Evolutionary conservation across 2,113 vertebrate species (phyloP).

Genomic region (Gracilinanus agilis): DNA sequence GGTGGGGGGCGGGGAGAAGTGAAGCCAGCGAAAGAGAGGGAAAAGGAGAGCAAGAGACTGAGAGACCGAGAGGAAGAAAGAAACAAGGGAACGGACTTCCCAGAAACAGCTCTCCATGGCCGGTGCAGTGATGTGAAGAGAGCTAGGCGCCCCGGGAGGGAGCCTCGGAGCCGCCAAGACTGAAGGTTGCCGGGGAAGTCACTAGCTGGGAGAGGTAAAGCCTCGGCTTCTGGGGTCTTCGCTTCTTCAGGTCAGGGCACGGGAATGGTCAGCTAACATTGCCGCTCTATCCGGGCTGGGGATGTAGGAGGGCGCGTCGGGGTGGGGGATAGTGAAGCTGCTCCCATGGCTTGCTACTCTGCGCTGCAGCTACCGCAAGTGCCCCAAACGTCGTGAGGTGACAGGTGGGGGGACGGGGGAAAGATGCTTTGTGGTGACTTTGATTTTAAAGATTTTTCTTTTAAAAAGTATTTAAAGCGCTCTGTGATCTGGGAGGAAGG

Average conservation of each 20-base stretch:
- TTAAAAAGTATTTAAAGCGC: neutral
- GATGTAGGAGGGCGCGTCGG: neutral
- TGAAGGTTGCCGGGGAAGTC: conserved; percentile 48
- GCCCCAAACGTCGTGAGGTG: neutral
- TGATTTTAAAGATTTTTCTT: neutral
- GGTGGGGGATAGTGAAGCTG: conserved; percentile 5
- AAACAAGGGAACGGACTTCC: neutral
- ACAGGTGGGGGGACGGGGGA: neutral
- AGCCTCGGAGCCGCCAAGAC: conserved; percentile 44
- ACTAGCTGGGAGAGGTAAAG: conserved; percentile 63
- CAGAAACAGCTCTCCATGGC: neutral
- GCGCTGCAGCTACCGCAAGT: neutral
- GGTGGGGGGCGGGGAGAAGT: conserved; percentile 64
- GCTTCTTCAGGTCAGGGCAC: neutral
- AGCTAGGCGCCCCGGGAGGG: conserved; percentile 56
- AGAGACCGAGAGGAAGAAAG: neutral
- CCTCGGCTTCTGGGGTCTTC: neutral
- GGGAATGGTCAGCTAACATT: neutral
- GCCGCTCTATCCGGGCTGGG: neutral
- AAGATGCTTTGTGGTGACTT: neutral
- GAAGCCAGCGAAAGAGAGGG: neutral
- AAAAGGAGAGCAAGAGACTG: conserved; percentile 30
- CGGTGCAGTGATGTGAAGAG: conserved; percentile 63
- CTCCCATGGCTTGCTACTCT: neutral
- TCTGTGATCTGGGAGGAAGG: neutral